Conservation (phyloP, 2,113 vertebrate genomes). For the Eurypyga helias region DNA sequence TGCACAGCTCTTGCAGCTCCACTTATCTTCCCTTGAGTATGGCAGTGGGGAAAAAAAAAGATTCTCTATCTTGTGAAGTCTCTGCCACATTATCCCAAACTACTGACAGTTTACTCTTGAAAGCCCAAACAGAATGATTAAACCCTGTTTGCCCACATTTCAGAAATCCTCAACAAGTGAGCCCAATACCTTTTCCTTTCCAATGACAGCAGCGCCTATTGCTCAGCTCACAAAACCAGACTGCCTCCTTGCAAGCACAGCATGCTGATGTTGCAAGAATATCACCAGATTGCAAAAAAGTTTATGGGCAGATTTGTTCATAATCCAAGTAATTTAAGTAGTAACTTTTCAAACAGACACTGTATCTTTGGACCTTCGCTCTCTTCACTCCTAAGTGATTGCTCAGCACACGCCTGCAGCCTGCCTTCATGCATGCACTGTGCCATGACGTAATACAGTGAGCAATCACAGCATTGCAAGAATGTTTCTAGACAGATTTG, state of each 20-base stretch:
- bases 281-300: not conserved
- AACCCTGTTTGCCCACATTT: not conserved
- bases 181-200: not conserved
- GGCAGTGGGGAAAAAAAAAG: not conserved
- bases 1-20: not conserved
- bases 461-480: not conserved
- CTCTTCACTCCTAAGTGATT: not conserved
- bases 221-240: not conserved
- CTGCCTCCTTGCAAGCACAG: not conserved
- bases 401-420: not conserved
- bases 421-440: not conserved
- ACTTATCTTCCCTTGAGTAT: not conserved
- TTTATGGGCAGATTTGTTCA: not conserved
- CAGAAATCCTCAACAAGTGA: not conserved
- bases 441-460: not conserved
- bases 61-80: not conserved
- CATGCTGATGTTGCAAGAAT: not conserved
- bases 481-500: conserved; percentile 37
- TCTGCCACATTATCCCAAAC: not conserved
- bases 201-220: not conserved
- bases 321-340: not conserved
- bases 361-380: not conserved
- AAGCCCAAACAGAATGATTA: not conserved
- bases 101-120: not conserved
- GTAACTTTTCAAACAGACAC: conserved; percentile 12